Base-by-base conservation (phyloP, 2,113 vertebrate species). In the Albula goreensis region DNA sequence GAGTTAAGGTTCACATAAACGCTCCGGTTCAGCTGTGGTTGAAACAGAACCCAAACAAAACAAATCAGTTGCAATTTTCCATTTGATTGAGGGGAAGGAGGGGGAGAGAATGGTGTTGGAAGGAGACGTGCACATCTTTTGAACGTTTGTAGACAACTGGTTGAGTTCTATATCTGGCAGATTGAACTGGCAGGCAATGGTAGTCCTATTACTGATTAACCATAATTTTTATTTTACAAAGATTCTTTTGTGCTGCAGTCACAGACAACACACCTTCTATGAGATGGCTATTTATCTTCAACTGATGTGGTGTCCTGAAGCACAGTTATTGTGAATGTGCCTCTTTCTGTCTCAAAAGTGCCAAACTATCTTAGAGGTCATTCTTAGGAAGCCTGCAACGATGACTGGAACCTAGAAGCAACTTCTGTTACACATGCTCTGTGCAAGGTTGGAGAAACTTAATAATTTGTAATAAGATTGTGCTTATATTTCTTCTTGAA, bases 21-120 rank as follows among this genome's bases (percentile, higher is more conserved):
- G 83, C 74, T 85, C 50, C 5, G 84, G 53, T 85, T 83, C 84
- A 51, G 13, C 52, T 66, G 82, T 0, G 56, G 74, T 66, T 19
- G 52, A 82, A 85, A 88, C 66, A 80, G 78, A 49, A 85, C 74
- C 79, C 50, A 87, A 85, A 85, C 86, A 70, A 82, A 82, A 85
- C 83, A 88, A 88, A 85, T 88, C 66, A 81, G n/a, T 88, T 13
- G 80, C 51, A 78, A 82, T 85, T 88, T 88, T 85, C 80, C 87
- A 63, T 85, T 49, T 88, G 83, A 88, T 88, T 88, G 70, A 48
- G 80, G 80, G 31, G 17, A 80, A 25, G 78, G 79, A 7, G 11
- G 57, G 60, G 49, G 60, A n/a, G 10, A 50, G 57, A 13, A 15
- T 15, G 57, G 12, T 60, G 31, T 8, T n/a, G 31, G 19, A 19